Percentiles rank a stretch among this genome's conserved stretches.
Conservation (phyloP, 1,140 invertebrate species). For the Drosophila sucinea region DNA sequence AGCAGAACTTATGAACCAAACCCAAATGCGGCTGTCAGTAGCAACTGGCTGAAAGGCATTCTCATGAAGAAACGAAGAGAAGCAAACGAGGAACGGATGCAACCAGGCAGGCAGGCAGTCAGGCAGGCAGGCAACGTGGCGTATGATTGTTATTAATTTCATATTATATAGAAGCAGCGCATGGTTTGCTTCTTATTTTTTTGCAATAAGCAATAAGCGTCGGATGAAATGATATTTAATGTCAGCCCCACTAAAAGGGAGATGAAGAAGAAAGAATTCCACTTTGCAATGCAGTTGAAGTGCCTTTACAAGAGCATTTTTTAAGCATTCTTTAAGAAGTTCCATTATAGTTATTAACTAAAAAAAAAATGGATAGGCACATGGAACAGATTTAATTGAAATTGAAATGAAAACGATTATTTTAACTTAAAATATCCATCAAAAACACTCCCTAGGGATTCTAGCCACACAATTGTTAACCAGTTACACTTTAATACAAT, state of each 20-base stretch:
- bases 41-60: slow-evolving; percentile 56
- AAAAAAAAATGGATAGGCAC: background rate
- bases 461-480: slow-evolving; percentile 69
- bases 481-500: slow-evolving; percentile 80
- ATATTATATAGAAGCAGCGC: slow-evolving; percentile 69
- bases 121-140: slow-evolving; percentile 61
- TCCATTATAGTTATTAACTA: slow-evolving; percentile 38
- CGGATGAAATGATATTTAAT: slow-evolving; percentile 75
- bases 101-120: slow-evolving; percentile 22
- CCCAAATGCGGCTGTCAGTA: slow-evolving; percentile 71
- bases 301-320: background rate
- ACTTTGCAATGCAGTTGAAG: slow-evolving; percentile 1
- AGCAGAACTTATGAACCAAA: slow-evolving; percentile 72
- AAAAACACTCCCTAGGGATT: slow-evolving; percentile 53
- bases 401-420: slow-evolving; percentile 56
- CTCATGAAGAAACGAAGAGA: background rate
- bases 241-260: slow-evolving; percentile 42
- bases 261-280: background rate
- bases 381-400: slow-evolving; percentile 46
- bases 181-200: slow-evolving; percentile 29
- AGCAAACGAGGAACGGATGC: slow-evolving; percentile 7
- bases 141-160: slow-evolving; percentile 82
- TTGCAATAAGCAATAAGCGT: slow-evolving; percentile 79
- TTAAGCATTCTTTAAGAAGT: slow-evolving; percentile 5
- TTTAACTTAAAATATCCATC: slow-evolving; percentile 42